These are phyloP conservation scores for Puffinus mauretanicus DNA, from an alignment of 2,113 vertebrate genomes.

Conservation along the genomic window DNA sequence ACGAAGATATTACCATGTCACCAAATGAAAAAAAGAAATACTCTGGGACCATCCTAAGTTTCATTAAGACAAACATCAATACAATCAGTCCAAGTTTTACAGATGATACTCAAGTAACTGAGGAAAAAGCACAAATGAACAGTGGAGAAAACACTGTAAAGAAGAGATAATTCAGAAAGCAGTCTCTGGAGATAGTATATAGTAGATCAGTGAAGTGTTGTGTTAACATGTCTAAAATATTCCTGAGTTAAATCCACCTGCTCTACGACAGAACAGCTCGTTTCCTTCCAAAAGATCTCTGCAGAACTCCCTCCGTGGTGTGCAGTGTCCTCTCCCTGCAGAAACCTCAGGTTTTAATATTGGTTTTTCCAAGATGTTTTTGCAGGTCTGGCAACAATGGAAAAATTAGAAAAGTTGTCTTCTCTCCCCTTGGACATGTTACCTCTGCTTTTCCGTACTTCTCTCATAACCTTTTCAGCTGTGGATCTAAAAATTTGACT, in stretches of 20 bases:
- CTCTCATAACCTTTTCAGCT: background rate
- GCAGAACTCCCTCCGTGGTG: background rate
- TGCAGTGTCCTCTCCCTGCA: background rate
- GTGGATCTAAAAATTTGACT: background rate
- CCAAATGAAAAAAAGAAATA: background rate
- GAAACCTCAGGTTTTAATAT: background rate
- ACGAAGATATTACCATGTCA: fast-evolving
- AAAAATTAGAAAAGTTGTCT: background rate
- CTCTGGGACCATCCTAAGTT: background rate
- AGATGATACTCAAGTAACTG: background rate
- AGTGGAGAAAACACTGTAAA: background rate
- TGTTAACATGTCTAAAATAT: background rate
- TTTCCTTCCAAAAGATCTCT: background rate
- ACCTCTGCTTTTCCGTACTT: background rate
- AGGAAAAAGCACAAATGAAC: background rate
- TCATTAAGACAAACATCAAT: background rate
- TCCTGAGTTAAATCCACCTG: background rate
- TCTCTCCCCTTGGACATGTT: background rate
- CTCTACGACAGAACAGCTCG: background rate
- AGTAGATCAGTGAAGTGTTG: background rate
- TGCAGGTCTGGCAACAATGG: background rate
- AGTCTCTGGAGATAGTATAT: background rate
- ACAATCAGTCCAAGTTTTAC: background rate
- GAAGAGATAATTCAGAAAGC: background rate
- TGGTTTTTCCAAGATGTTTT: background rate